A percentile compares a stretch with the other conserved stretches of the same genome.
Conservation (phyloP, 2,797 vertebrate genomes). For the Micropoecilia bifurca region DNA sequence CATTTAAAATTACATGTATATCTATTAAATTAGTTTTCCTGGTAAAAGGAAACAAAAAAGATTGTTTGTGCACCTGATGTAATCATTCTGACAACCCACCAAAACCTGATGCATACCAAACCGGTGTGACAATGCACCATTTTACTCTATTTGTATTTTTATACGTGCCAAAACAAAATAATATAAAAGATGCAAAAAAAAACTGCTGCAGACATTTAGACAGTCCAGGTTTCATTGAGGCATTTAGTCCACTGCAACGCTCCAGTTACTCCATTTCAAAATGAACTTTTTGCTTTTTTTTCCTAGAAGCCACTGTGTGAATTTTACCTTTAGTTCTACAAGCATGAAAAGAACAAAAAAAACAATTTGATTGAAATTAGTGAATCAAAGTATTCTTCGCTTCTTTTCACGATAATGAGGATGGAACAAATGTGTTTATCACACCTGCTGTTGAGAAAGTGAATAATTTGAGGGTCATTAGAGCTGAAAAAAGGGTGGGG, state of each 20-base stretch:
- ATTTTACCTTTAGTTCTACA: neutral
- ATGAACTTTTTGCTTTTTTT: neutral
- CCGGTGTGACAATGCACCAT: neutral
- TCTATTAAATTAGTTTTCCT: neutral
- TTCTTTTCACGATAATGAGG: neutral
- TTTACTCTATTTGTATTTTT: neutral
- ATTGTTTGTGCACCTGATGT: neutral
- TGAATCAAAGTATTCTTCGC: neutral
- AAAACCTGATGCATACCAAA: neutral
- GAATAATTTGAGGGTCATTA: constrained; percentile 58
- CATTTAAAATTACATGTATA: neutral
- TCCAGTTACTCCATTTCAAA: neutral
- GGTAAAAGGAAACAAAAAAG: neutral
- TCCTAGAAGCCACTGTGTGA: neutral
- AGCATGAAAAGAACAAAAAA: neutral
- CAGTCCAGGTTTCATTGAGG: neutral
- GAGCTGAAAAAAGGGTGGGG: constrained; percentile 43
- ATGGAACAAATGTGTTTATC: constrained; percentile 27
- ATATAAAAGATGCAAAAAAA: neutral
- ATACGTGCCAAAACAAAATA: neutral
- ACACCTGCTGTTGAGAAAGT: constrained; percentile 45
- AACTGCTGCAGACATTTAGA: neutral
- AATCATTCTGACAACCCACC: neutral
- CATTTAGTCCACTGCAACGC: neutral
- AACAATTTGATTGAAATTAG: neutral